Base-by-base conservation (phyloP, 2,888 invertebrate genomes). In the Linyphia triangularis region DNA sequence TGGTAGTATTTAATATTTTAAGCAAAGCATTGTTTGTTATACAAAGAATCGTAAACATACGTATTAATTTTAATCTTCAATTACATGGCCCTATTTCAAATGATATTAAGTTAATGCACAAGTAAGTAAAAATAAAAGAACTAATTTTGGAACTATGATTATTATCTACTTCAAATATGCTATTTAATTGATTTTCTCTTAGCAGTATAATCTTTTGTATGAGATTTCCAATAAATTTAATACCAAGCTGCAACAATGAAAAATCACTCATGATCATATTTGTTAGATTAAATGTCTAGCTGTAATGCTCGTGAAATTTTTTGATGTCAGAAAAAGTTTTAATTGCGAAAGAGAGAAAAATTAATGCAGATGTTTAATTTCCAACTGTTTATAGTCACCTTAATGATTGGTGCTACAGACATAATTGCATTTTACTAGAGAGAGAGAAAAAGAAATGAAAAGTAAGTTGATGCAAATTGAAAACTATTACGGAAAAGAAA, bases 301-400 rank as follows among this genome's bases (percentile, higher is more conserved):
- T 78, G 65, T 43, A n/a, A 24, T n/a, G 28, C 43, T 43, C 51
- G n/a, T 22, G 30, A 69, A 57, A 22, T 79, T 67, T 16, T 82
- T 59, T 61, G 26, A 61, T 61, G 59, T 59, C 61, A 72, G 59
- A 70, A 40, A 82, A 70, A 59, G 19, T 82, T 82, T 82, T 70
- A 70, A 82, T 82, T 70, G 57, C 61, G 26, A 43, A 24, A 24
- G 57, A 40, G 24, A 51, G n/a, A 43, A 43, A 33, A 70, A 33
- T 57, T n/a, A 57, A 37, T 72, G 26, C 70, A 70, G 37, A 70
- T 70, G 70, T 82, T 82, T 82, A 82, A 82, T 82, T 82, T 59
- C 67, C 22, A 81, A 37, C 59, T 81, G 51, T 70, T 81, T 81
- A 81, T 33, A 59, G 61, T 33, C 19, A 26, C 16, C 22, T 40